A percentile compares a stretch with the other conserved stretches of the same genome.
Evolutionary conservation across 2,797 vertebrate genomes (phyloP).

Genomic region (Lepus oiostolus): DNA sequence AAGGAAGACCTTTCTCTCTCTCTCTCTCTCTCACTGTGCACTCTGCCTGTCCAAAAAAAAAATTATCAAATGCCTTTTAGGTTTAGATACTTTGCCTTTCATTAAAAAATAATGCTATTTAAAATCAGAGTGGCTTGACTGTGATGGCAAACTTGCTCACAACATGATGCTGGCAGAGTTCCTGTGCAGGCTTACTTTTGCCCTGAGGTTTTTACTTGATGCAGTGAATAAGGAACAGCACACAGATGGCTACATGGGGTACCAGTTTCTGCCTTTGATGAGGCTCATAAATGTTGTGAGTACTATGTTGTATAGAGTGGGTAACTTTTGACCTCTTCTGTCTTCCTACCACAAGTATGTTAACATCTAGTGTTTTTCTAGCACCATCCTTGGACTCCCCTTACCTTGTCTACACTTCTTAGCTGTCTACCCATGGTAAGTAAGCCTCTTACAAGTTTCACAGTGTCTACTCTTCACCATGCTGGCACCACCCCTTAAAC

Average conservation of each 20-base stretch:
- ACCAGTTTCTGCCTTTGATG: not conserved
- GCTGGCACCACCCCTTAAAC: too few species aligned
- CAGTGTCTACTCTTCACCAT: not conserved
- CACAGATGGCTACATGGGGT: not conserved
- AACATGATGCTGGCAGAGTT: not conserved
- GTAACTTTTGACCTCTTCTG: not conserved
- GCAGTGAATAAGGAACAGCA: not conserved
- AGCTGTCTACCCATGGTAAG: not conserved
- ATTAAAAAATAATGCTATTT: slow-evolving; percentile 3
- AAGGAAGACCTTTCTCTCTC: too few species aligned
- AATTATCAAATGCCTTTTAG: slow-evolving; percentile 1
- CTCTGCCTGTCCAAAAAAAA: too few species aligned
- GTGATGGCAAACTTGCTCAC: not conserved
- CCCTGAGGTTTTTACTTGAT: not conserved
- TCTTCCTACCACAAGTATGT: not conserved
- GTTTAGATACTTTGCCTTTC: not conserved
- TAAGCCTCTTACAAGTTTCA: too few species aligned
- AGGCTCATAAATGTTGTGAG: not conserved
- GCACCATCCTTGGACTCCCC: not conserved
- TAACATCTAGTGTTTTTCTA: not conserved
- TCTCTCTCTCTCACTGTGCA: too few species aligned
- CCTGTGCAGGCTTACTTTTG: not conserved
- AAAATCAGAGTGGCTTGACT: not conserved
- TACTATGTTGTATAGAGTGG: not conserved
- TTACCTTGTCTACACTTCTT: not conserved